These are phyloP conservation scores for Campopleginae sp. DNA, from an alignment of 2,888 invertebrate genomes.

Conservation along the genomic window DNA sequence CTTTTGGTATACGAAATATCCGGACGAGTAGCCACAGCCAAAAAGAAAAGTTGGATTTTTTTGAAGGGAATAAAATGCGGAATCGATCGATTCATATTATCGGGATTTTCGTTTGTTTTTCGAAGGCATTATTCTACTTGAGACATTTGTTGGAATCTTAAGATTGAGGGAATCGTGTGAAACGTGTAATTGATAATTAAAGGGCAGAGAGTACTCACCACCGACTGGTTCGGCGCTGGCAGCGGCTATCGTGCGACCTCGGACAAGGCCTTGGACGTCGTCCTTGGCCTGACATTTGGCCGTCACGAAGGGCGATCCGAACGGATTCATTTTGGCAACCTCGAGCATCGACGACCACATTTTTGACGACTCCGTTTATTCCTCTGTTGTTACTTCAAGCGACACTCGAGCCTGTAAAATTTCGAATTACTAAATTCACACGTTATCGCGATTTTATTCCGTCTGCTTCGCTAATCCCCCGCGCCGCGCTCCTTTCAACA, in stretches of 20 bases:
- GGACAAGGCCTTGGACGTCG: slow-evolving; percentile 78
- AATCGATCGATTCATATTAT: background rate
- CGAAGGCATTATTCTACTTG: slow-evolving; percentile 22
- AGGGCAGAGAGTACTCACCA: slow-evolving; percentile 77
- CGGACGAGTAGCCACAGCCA: no score
- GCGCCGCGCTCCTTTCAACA: background rate
- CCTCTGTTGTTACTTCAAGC: background rate
- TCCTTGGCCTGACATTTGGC: slow-evolving; percentile 82
- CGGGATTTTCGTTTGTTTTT: slow-evolving; percentile 24
- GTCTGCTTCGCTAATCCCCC: slow-evolving; percentile 28
- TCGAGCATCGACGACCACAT: slow-evolving; percentile 84
- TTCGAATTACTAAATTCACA: slow-evolving; percentile 28
- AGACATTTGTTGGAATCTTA: background rate
- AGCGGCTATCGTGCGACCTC: slow-evolving; percentile 82
- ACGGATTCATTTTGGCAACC: slow-evolving; percentile 83
- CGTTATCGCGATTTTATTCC: slow-evolving; percentile 37
- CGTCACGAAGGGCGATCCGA: slow-evolving; percentile 81
- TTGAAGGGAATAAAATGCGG: slow-evolving; percentile 6
- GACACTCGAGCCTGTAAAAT: slow-evolving; percentile 67
- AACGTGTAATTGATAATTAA: slow-evolving; percentile 52
- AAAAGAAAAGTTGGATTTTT: background rate
- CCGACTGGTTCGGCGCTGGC: slow-evolving; percentile 79
- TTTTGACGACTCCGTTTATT: slow-evolving; percentile 70
- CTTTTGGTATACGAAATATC: no score
- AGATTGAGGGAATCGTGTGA: background rate